Evolutionary conservation across 2,888 invertebrate species (phyloP), one percentile per base, ranked within the genome.

Genomic region (Disparrhopalites patrizii): DNA sequence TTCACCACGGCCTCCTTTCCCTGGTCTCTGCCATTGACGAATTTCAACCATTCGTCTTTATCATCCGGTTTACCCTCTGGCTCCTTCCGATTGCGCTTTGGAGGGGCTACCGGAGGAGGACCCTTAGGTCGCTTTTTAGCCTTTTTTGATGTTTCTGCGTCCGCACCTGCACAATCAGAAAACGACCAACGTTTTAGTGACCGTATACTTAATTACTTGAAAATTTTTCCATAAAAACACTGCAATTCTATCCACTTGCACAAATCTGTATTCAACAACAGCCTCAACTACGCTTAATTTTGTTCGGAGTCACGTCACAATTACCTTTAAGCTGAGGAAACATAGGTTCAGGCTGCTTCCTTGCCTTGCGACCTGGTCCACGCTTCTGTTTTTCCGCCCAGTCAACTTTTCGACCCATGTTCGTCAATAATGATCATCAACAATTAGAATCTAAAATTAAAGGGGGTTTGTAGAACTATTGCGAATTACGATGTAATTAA

Each of bases 361-460:
- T 89, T 0, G 92, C 82, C 80, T 94, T 95, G 71, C 87, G 85
- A 0, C 93, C 94, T 8, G 90, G 92, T 0, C 93, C 93, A 76
- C 87, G 88, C 77, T 90, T 90, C 1, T 84, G 84, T 73, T 86
- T 84, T 76, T 89, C 89, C 73, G 83, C 84, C 78, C 87, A 92
- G 77, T 89, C 88, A 3, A 89, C 91, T 81, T 91, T 93, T 47
- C 93, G 84, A 70, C 93, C 93, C 93, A 93, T 93, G 77, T 76
- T n/a, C n/a, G n/a, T n/a, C n/a, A n/a, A n/a, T n/a, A n/a, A n/a
- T n/a, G n/a, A n/a, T n/a, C n/a, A n/a, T n/a, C n/a, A n/a, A n/a
- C n/a, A n/a, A n/a, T n/a, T n/a, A n/a, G n/a, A n/a, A n/a, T n/a
- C n/a, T n/a, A n/a, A n/a, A n/a, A n/a, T n/a, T n/a, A n/a, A n/a